Conservation (phyloP, 2,113 vertebrate species). For the Puma concolor region DNA sequence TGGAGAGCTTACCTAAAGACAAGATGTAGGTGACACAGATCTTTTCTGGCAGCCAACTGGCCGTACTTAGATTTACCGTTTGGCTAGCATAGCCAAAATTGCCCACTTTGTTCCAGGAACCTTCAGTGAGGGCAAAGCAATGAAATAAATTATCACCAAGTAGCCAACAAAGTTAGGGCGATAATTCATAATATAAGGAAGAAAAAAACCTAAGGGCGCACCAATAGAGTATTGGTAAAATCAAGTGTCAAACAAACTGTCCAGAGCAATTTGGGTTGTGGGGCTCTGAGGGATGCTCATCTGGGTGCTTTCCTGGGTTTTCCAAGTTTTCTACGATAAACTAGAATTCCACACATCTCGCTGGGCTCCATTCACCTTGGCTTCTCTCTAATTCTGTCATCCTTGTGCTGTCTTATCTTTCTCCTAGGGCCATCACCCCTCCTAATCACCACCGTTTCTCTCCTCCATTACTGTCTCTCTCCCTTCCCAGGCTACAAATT, state of each 20-base stretch:
- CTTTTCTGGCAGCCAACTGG: accelerated
- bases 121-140: not conserved
- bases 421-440: not conserved
- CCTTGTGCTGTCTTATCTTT: not conserved
- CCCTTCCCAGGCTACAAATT: not conserved
- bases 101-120: not conserved
- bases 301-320: not conserved
- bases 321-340: not conserved
- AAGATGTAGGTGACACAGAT: not conserved
- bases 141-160: not conserved
- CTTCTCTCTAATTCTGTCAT: not conserved
- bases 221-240: not conserved
- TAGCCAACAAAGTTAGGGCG: not conserved
- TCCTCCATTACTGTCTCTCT: not conserved
- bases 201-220: not conserved
- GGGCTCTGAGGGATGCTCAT: not conserved
- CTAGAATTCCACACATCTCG: too few species aligned
- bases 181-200: too few species aligned
- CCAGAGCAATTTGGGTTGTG: not conserved
- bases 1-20: accelerated
- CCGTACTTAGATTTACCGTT: accelerated
- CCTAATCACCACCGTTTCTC: too few species aligned
- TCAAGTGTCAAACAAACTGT: not conserved
- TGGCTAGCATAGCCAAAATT: too few species aligned
- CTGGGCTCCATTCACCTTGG: not conserved